Evolutionary conservation across 2,888 invertebrate species (phyloP), one percentile per base, ranked within the genome.

Genomic region (Drosophila formosana): DNA sequence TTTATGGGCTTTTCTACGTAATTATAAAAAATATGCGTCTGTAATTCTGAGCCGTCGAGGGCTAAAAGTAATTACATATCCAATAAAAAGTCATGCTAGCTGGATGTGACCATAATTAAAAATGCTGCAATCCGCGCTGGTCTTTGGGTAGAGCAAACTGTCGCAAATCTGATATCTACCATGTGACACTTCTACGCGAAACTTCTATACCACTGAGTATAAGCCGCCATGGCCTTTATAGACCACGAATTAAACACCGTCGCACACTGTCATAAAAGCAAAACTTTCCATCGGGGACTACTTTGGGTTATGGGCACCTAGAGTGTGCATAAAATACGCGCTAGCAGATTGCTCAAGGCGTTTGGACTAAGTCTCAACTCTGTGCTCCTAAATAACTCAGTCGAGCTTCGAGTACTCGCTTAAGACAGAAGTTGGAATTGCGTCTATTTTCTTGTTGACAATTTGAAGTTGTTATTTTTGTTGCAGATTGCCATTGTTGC

Each of bases 261-360:
- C 34, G 26, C 37, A 13, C 11, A 56, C 45, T 26, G 3, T 9
- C 74, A 84, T 73, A 65, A 79, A 83, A 76, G 74, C 68, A 58
- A 72, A 88, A 86, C 71, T 86, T 86, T 79, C 66, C 85, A 79
- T 67, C 69, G 75, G 85, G 85, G 85, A 88, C 72, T 76, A 88
- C 85, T 86, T 88, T 75, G 64, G 71, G 67, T 80, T 80, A 86
- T 86, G 79, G 76, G 69, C 74, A 85, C 82, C 83, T 78, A 53
- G 83, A 88, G 83, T 77, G 77, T 65, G 71, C 83, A 88, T 88
- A 88, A 83, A 83, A 85, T 75, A 77, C 75, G 77, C 70, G 73
- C 77, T 47, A 50, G 64, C 77, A 75, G 72, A 73, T 88, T 82
- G 85, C 85, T 75, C 66, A 70, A 79, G 77, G 77, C 70, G 39